These are phyloP conservation scores for Malthinus seriepunctatus DNA, from an alignment of 2,888 invertebrate genomes.

Conservation along the genomic window DNA sequence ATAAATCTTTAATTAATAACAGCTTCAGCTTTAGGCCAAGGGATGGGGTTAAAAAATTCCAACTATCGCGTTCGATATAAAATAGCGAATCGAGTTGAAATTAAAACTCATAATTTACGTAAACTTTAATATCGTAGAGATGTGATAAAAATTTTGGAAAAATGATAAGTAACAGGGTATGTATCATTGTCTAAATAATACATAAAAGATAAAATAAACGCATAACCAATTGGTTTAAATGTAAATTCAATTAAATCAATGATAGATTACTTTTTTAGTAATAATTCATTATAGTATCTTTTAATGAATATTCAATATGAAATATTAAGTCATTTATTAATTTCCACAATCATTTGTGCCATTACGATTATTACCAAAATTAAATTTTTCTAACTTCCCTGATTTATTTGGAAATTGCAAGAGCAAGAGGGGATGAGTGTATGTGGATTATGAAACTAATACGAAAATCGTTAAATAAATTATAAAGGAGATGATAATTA, in stretches of 20 bases:
- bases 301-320: constrained; percentile 8
- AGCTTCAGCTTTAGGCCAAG: too few relatives aligned
- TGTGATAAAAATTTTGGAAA: too few relatives aligned
- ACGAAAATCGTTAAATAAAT: not conserved
- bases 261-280: constrained; percentile 7
- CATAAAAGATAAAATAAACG: constrained; percentile 1
- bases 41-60: too few relatives aligned
- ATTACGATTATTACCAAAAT: not conserved
- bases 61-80: too few relatives aligned
- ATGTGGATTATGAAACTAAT: too few relatives aligned
- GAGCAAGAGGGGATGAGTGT: too few relatives aligned
- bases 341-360: constrained; percentile 1
- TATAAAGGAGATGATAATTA: not conserved
- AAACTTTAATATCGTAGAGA: too few relatives aligned
- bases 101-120: too few relatives aligned
- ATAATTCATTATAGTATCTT: constrained; percentile 1
- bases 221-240: constrained; percentile 1
- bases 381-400: too few relatives aligned
- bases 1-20: too few relatives aligned
- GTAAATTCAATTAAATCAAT: constrained; percentile 1
- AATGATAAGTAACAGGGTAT: not conserved
- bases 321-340: constrained; percentile 5
- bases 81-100: too few relatives aligned
- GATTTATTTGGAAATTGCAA: too few relatives aligned
- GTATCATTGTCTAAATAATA: constrained; percentile 3